Percentiles rank a stretch among this genome's conserved stretches.
Conservation (phyloP, 2,113 vertebrate genomes). For the Pampusana beccarii region DNA sequence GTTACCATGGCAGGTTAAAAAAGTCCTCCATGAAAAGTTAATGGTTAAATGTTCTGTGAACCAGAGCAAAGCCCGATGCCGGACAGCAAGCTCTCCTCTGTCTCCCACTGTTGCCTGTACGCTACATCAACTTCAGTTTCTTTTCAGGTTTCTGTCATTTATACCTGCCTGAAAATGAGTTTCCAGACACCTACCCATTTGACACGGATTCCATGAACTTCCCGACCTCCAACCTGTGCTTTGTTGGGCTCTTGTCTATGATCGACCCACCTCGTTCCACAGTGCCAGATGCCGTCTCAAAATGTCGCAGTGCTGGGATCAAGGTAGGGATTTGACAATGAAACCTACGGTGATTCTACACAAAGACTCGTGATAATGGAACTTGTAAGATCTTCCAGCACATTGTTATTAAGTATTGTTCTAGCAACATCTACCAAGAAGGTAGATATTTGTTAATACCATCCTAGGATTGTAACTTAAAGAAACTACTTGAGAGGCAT, state of each 20-base stretch:
- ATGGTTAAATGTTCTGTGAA: rapidly evolving
- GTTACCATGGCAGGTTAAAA: neutral
- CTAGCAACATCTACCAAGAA: neutral
- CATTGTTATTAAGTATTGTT: rapidly evolving
- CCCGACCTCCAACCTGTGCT: slow-evolving; percentile 78
- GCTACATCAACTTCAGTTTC: neutral
- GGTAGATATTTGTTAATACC: rapidly evolving
- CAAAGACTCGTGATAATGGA: rapidly evolving
- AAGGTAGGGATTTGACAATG: slow-evolving; percentile 66
- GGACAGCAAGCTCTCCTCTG: neutral
- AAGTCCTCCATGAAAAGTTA: neutral
- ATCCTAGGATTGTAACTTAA: neutral
- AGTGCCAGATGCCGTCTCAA: slow-evolving; percentile 80
- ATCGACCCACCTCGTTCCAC: slow-evolving; percentile 83
- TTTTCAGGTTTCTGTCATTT: slow-evolving; percentile 81
- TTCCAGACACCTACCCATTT: slow-evolving; percentile 75
- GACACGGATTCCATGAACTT: slow-evolving; percentile 80
- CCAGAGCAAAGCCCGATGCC: neutral
- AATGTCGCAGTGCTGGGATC: slow-evolving; percentile 83
- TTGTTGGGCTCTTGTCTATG: slow-evolving; percentile 82
- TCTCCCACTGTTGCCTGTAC: neutral
- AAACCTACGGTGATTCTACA: neutral
- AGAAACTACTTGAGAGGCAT: neutral
- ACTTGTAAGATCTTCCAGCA: neutral
- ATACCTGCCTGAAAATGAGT: slow-evolving; percentile 77